These are phyloP conservation scores for Trichogramma evanescens DNA, from an alignment of 2,888 invertebrate genomes.

Conservation along the genomic window DNA sequence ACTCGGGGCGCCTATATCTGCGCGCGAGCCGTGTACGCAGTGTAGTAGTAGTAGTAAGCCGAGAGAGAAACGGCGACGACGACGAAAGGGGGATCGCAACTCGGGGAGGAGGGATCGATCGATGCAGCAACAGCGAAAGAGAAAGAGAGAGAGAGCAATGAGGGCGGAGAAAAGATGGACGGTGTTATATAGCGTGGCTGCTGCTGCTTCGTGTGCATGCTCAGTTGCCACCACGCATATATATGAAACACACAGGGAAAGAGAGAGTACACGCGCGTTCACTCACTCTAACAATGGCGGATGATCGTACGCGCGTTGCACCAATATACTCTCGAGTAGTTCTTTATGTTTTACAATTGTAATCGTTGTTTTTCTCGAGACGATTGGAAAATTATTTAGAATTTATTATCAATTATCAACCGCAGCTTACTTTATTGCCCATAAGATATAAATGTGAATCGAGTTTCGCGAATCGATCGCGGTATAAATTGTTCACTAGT, in stretches of 20 bases:
- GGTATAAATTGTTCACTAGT: no score
- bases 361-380: no score
- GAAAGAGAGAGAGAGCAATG: background rate
- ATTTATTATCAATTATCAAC: no score
- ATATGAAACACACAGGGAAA: background rate
- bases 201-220: background rate
- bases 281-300: slow-evolving; percentile 13
- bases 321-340: background rate
- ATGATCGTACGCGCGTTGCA: slow-evolving; percentile 5
- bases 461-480: no score
- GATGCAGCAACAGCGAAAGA: slow-evolving; percentile 15
- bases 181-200: background rate
- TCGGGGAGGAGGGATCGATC: slow-evolving; percentile 28
- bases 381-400: no score
- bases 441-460: no score
- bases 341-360: no score
- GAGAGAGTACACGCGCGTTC: slow-evolving; percentile 3
- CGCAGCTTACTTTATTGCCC: no score
- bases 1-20: no score
- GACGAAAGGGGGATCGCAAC: slow-evolving; percentile 25
- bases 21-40: no score
- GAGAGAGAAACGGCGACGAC: no score
- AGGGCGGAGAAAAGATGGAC: slow-evolving; percentile 21
- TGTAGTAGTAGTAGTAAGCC: no score
- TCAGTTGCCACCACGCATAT: background rate